Percentiles rank a stretch among this genome's conserved stretches.
Conservation (phyloP, 2,113 vertebrate species). For the Strix uralensis region DNA sequence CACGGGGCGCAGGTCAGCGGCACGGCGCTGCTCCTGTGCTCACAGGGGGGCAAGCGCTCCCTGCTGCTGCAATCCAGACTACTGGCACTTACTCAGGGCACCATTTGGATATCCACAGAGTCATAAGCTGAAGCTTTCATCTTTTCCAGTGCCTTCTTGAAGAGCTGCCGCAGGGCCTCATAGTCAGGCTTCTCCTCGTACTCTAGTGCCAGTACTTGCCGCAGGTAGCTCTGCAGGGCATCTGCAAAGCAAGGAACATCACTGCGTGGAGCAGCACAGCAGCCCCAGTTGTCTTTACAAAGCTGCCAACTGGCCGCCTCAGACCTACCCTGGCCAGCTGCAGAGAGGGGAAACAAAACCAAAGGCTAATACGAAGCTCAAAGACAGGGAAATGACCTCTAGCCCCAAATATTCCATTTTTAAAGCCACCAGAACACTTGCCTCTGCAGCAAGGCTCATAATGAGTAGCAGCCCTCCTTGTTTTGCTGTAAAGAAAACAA, state of each 20-base stretch:
- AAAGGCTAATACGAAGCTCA: background rate
- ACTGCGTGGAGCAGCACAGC: background rate
- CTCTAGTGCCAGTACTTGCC: constrained; percentile 74
- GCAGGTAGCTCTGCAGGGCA: constrained; percentile 77
- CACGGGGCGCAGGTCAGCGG: rapidly evolving
- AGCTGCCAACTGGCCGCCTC: rapidly evolving
- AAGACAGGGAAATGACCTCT: background rate
- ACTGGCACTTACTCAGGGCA: constrained; percentile 33
- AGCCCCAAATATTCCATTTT: background rate
- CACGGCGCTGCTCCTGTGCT: background rate
- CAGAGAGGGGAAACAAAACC: background rate
- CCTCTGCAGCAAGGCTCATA: background rate
- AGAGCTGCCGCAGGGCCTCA: constrained; percentile 52
- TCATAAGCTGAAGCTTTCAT: constrained; percentile 68
- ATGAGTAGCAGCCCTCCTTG: background rate
- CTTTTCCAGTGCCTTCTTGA: constrained; percentile 69
- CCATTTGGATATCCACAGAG: constrained; percentile 49
- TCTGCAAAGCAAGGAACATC: constrained; percentile 58
- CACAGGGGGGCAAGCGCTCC: background rate
- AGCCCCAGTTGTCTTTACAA: background rate
- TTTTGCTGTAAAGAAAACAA: background rate
- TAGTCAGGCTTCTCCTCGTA: constrained; percentile 87
- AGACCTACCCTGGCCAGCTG: background rate
- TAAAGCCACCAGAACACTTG: background rate
- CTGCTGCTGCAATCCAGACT: background rate